Conservation (phyloP, 2,113 vertebrate species). For the Anguilla rostrata region DNA sequence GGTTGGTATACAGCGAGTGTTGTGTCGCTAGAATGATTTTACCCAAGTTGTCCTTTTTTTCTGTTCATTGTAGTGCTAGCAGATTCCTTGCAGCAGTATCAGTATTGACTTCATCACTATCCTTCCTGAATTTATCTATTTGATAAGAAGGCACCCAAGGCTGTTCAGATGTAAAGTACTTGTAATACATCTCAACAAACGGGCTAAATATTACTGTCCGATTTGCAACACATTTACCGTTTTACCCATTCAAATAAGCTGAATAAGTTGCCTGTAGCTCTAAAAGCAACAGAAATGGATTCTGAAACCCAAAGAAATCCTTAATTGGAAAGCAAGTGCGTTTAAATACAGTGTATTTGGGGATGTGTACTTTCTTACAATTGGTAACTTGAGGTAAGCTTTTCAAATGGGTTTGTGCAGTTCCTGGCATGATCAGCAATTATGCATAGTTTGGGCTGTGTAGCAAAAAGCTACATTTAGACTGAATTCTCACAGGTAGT, state of each 20-base stretch:
- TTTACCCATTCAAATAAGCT: not conserved
- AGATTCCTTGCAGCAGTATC: not conserved
- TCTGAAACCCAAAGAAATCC: not conserved
- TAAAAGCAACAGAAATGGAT: not conserved
- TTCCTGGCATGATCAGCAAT: not conserved
- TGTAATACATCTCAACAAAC: not conserved
- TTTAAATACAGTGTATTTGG: slow-evolving; percentile 1
- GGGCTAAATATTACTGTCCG: not conserved
- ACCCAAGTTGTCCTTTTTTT: not conserved
- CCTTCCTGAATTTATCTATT: not conserved
- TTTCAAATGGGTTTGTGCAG: not conserved
- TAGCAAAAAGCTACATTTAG: not conserved
- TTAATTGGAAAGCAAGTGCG: not conserved
- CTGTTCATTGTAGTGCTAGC: not conserved
- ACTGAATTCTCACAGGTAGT: not conserved
- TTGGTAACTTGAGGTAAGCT: not conserved
- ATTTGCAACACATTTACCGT: not conserved
- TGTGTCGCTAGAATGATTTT: not conserved
- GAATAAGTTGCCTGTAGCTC: not conserved
- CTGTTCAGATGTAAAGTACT: not conserved
- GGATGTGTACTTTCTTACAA: not conserved
- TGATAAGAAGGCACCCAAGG: not conserved
- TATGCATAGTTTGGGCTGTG: not conserved
- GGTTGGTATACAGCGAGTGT: not conserved
- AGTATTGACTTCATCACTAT: not conserved